phyloP scores from a whole-genome alignment of 53 echinoderm and acorn worm species.

The Astropecten irregularis region DNA sequence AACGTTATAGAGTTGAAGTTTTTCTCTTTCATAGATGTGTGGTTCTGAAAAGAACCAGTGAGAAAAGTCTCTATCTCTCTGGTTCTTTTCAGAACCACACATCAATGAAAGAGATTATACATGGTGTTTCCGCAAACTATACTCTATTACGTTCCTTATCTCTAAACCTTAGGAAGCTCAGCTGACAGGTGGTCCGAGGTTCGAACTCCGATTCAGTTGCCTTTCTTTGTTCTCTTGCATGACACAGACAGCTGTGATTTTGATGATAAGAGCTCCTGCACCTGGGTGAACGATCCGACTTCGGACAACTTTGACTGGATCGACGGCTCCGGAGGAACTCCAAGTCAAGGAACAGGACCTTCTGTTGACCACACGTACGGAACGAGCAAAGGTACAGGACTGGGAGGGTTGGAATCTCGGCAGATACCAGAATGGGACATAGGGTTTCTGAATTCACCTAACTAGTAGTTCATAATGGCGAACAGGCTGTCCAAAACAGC shows the following conservation, averaged over 20 bases:
- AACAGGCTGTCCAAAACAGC: too few relatives aligned
- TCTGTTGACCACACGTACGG: conserved; percentile 72
- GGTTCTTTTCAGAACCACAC: too few relatives aligned
- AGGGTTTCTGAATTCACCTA: not conserved
- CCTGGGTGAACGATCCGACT: conserved; percentile 35
- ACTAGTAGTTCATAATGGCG: not conserved
- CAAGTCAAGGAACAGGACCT: conserved; percentile 68
- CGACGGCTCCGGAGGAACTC: conserved; percentile 62
- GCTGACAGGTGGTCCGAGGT: too few relatives aligned
- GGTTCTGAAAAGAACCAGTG: too few relatives aligned
- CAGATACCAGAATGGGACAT: too few relatives aligned
- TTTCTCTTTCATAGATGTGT: not conserved
- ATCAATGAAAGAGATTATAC: too few relatives aligned
- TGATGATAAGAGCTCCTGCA: conserved; percentile 25
- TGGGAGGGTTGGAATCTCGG: too few relatives aligned
- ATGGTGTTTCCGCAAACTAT: too few relatives aligned
- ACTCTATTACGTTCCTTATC: too few relatives aligned
- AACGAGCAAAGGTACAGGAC: conserved; percentile 52
- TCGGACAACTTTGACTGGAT: conserved; percentile 68
- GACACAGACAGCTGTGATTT: conserved; percentile 46
- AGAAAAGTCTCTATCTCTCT: too few relatives aligned
- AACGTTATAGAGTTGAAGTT: not conserved
- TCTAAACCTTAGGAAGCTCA: too few relatives aligned
- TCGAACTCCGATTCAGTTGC: too few relatives aligned
- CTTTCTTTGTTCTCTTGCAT: not conserved